A percentile compares a stretch with the other conserved stretches of the same genome.
These are phyloP conservation scores for Epinotia brunnichana DNA, from an alignment of 2,888 invertebrate species.

Conservation along the genomic window DNA sequence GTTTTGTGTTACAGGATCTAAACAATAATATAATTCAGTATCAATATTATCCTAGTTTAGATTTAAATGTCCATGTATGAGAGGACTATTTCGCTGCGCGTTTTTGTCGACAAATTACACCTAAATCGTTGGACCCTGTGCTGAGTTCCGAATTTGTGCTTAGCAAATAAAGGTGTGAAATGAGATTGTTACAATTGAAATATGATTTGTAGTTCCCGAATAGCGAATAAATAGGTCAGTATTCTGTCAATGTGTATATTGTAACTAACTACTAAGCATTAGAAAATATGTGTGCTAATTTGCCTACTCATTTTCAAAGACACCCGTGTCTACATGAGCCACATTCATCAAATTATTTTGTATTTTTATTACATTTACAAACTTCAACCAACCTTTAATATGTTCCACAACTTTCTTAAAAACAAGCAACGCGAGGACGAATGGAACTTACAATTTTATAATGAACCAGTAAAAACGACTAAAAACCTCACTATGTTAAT, in stretches of 20 bases:
- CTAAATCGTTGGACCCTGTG: neutral
- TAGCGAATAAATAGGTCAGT: neutral
- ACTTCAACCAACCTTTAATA: neutral
- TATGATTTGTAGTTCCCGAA: neutral
- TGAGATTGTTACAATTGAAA: neutral
- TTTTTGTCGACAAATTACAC: neutral
- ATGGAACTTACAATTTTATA: neutral
- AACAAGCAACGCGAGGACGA: neutral
- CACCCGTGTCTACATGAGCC: too few relatives aligned
- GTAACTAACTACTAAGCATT: too few relatives aligned
- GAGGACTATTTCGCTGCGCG: neutral
- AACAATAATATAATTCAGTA: neutral
- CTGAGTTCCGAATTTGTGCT: neutral
- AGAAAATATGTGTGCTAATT: too few relatives aligned
- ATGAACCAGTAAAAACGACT: neutral
- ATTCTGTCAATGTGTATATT: too few relatives aligned
- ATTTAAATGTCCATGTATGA: neutral
- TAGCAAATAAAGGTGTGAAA: too few relatives aligned
- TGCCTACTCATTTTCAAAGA: too few relatives aligned
- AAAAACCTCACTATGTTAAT: conserved; percentile 7
- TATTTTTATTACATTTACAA: neutral
- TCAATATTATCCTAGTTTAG: neutral
- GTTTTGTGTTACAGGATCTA: neutral
- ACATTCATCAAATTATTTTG: neutral
- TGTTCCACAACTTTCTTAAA: neutral